phyloP scores from a whole-genome alignment of 2,888 invertebrate genomes.

The Cryptus viduatorius region DNA sequence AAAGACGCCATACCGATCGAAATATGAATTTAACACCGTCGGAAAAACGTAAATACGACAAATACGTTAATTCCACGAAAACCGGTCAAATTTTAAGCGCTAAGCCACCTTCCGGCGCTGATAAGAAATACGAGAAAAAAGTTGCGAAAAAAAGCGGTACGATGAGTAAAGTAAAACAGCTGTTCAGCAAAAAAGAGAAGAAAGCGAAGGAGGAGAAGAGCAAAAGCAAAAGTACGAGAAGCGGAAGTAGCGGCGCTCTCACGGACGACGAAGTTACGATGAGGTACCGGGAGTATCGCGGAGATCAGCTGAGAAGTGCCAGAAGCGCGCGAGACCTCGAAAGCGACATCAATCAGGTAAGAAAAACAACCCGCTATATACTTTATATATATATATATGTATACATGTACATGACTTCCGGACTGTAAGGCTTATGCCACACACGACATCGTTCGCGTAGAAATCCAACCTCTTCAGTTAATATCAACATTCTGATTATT shows the following conservation, averaged over 20 bases:
- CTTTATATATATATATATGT: neutral
- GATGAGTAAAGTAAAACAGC: conserved; percentile 89
- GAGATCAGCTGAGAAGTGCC: conserved; percentile 82
- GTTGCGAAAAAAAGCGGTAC: conserved; percentile 82
- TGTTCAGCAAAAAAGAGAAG: conserved; percentile 91
- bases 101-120: conserved; percentile 81
- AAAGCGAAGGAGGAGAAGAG: conserved; percentile 88
- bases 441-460: too few relatives aligned
- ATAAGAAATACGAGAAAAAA: conserved; percentile 83
- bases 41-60: conserved; percentile 80
- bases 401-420: neutral
- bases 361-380: conserved; percentile 50
- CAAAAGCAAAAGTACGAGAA: conserved; percentile 77
- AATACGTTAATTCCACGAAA: conserved; percentile 76
- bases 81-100: conserved; percentile 76
- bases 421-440: too few relatives aligned
- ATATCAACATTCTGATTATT: conserved; percentile 15
- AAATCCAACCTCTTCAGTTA: neutral
- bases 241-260: conserved; percentile 78
- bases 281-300: conserved; percentile 83
- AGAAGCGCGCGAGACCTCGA: conserved; percentile 82
- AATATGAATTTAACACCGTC: conserved; percentile 84
- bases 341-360: conserved; percentile 83
- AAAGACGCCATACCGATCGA: conserved; percentile 90
- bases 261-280: conserved; percentile 83